phyloP scores from a whole-genome alignment of 2,113 vertebrate species.

The Butorides virescens region DNA sequence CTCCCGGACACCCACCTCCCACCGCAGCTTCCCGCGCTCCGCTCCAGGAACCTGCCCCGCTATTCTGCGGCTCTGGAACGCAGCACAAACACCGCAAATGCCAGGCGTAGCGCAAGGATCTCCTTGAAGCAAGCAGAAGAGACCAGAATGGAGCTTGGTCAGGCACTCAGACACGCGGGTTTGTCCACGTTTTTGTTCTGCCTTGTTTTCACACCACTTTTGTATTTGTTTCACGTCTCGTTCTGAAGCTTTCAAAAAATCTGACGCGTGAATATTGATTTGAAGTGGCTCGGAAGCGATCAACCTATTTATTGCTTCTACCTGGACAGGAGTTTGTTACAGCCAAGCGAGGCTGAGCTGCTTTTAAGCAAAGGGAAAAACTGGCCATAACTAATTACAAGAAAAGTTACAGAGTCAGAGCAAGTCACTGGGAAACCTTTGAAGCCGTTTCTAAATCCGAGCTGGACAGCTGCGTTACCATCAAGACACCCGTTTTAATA shows the following conservation, averaged over 20 bases:
- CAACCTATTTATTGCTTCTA: not conserved
- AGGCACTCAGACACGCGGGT: not conserved
- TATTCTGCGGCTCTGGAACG: not conserved
- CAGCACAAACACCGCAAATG: not conserved
- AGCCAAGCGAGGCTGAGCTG: not conserved
- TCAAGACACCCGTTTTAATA: not conserved
- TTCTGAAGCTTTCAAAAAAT: not conserved
- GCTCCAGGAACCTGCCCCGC: not conserved
- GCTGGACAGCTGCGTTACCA: not conserved
- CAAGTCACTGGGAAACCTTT: not conserved
- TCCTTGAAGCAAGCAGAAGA: not conserved
- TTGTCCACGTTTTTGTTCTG: not conserved
- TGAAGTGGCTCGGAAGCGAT: not conserved
- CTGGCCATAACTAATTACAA: not conserved
- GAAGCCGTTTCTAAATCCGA: not conserved
- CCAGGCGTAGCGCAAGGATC: not conserved
- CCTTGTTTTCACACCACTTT: not conserved
- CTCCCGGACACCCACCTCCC: not conserved
- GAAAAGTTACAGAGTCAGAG: not conserved
- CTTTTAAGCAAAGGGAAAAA: not conserved
- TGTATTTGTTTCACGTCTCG: not conserved
- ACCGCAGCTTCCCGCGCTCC: not conserved
- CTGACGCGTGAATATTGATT: too few relatives aligned
- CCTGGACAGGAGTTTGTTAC: not conserved
- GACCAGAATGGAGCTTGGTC: not conserved